Base-by-base conservation (phyloP, 2,888 invertebrate genomes). In the Hesperia comma region DNA sequence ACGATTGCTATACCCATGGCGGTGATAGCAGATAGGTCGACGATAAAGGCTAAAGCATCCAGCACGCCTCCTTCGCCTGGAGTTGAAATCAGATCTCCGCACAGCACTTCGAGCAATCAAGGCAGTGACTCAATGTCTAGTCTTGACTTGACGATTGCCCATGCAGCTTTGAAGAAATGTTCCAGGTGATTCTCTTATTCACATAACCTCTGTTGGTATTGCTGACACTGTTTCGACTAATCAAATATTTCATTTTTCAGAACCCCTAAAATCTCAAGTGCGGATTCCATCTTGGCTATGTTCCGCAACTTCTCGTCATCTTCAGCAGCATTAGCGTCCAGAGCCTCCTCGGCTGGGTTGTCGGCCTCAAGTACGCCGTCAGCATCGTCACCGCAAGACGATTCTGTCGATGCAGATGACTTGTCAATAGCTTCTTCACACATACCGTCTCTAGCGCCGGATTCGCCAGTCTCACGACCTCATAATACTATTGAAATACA, bases 281-380 rank as follows among this genome's bases (percentile, higher is more conserved):
- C 96, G 10, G 96, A 97, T 84, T 96, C 96, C 0, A 95, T 96
- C 72, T 85, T 96, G 70, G 96, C 96, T 10, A 96, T 96, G 95
- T 96, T 96, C 81, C 92, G 95, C 64, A 96, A 95, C 79, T 95
- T 96, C 80, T 95, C 95, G 17, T 95, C 95, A 17, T 95, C 95
- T 19, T 94, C 94, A 60, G 94, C 94, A 3, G 94, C 94, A 51
- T 93, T 93, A 67, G 91, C 91, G 15, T 94, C 94, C 68, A 83
- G 94, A 67, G 93, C 94, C 3, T 94, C 95, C 32, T 95, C 95
- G 4, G 91, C 95, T 56, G 94, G 94, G 63, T 88, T 95, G 1
- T 95, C 95, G 6, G 94, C 95, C 19, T 95, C 95, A 7, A 95
- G 95, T 58, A 95, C 95, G 21, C 96, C 96, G 14, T 95, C 95